Conservation (phyloP, 2,113 vertebrate species). For the Phoenicopterus ruber region DNA sequence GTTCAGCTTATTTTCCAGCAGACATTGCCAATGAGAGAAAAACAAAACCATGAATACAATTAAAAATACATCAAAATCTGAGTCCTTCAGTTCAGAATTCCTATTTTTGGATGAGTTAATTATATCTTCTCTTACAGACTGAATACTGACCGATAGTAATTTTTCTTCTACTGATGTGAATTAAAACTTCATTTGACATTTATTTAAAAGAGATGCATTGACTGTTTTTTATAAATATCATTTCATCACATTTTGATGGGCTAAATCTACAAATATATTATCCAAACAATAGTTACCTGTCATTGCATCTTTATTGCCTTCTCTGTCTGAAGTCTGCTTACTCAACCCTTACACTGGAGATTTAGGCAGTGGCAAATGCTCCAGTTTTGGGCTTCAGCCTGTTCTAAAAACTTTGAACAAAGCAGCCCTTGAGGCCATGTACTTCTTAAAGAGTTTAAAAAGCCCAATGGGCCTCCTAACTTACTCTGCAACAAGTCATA, state of each 20-base stretch:
- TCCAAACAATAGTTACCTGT: background rate
- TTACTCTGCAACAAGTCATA: constrained; percentile 81
- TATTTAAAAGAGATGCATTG: background rate
- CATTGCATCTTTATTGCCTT: constrained; percentile 36
- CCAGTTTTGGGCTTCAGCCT: constrained; percentile 12
- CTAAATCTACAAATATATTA: background rate
- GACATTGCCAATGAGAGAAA: background rate
- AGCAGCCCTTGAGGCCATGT: constrained; percentile 74
- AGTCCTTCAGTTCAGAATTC: background rate
- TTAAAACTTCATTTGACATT: background rate
- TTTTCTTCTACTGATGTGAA: background rate
- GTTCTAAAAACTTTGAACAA: constrained; percentile 67
- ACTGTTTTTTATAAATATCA: background rate
- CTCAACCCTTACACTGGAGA: constrained; percentile 33
- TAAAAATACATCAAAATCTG: background rate
- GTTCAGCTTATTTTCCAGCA: background rate
- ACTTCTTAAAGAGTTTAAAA: constrained; percentile 74
- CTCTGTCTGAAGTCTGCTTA: constrained; percentile 48
- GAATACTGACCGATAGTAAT: background rate
- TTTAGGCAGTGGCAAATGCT: constrained; percentile 30
- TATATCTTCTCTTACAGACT: background rate
- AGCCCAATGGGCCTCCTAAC: constrained; percentile 76
- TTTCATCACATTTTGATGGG: background rate
- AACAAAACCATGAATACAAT: background rate
- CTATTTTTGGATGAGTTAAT: background rate